Evolutionary conservation across 2,797 vertebrate species (phyloP).

Genomic region (Clarias platycephalus): DNA sequence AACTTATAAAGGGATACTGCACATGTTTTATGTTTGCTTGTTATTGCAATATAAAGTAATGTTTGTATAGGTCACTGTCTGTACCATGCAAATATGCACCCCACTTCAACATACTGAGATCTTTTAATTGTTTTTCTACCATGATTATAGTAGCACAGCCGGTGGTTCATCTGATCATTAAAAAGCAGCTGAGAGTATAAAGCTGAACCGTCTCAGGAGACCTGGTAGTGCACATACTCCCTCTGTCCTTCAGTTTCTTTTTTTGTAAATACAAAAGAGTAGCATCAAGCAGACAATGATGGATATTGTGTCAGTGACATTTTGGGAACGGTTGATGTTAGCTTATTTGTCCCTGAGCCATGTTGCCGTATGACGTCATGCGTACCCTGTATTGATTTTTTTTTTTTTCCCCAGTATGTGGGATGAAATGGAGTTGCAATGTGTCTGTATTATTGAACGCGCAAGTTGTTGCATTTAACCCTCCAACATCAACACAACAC

Average conservation of each 20-base stretch:
- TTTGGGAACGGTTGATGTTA: slow-evolving; percentile 39
- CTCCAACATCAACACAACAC: background rate
- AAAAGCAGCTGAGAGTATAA: background rate
- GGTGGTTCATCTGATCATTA: background rate
- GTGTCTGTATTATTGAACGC: slow-evolving; percentile 40
- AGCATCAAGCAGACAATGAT: slow-evolving; percentile 1
- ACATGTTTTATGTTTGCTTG: background rate
- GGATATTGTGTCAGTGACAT: slow-evolving; percentile 21
- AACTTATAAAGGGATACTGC: background rate
- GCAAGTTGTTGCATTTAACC: background rate
- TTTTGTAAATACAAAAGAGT: background rate
- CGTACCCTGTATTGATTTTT: slow-evolving; percentile 53
- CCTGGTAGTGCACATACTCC: background rate
- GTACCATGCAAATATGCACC: background rate
- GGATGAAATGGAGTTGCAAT: slow-evolving; percentile 29
- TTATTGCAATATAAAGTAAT: background rate
- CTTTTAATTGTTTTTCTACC: background rate
- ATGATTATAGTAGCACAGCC: background rate
- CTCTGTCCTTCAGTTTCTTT: background rate
- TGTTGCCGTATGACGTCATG: slow-evolving; percentile 44
- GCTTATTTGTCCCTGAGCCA: slow-evolving; percentile 37
- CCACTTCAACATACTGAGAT: background rate
- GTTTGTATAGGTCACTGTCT: background rate
- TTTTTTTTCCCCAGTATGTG: slow-evolving; percentile 24
- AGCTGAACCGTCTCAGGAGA: background rate